Percentiles rank a stretch among this genome's conserved stretches.
These are phyloP conservation scores for Periparus ater DNA, from an alignment of 2,797 vertebrate species.

Conservation along the genomic window DNA sequence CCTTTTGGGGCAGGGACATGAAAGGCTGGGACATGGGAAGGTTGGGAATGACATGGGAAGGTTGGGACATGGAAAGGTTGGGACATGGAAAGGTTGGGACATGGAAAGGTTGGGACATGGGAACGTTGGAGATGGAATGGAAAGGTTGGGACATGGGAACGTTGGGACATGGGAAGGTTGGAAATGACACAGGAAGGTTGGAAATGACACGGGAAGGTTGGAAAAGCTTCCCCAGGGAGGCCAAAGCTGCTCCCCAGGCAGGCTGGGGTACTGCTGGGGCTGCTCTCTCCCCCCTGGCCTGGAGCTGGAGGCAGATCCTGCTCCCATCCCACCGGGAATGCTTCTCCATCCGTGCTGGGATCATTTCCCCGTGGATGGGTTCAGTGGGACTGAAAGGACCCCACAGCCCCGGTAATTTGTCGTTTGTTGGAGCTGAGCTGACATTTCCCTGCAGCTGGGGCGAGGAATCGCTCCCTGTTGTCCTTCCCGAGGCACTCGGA, in stretches of 20 bases:
- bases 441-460: conserved; percentile 64
- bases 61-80: no score
- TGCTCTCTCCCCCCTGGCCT: not conserved
- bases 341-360: conserved; percentile 16
- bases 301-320: not conserved
- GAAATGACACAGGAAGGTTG: no score
- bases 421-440: conserved; percentile 61
- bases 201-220: no score
- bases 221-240: not conserved
- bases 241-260: not conserved
- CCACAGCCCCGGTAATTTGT: conserved; percentile 63
- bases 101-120: no score
- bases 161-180: no score
- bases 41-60: no score
- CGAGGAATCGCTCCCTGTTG: conserved; percentile 48
- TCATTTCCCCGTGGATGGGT: conserved; percentile 53
- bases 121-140: no score
- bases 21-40: no score
- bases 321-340: not conserved
- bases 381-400: conserved; percentile 65
- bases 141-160: no score
- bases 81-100: no score
- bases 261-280: not conserved
- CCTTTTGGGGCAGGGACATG: no score
- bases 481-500: not conserved